Evolutionary conservation across 2,113 vertebrate genomes (phyloP).

Genomic region (Peromyscus polionotus): DNA sequence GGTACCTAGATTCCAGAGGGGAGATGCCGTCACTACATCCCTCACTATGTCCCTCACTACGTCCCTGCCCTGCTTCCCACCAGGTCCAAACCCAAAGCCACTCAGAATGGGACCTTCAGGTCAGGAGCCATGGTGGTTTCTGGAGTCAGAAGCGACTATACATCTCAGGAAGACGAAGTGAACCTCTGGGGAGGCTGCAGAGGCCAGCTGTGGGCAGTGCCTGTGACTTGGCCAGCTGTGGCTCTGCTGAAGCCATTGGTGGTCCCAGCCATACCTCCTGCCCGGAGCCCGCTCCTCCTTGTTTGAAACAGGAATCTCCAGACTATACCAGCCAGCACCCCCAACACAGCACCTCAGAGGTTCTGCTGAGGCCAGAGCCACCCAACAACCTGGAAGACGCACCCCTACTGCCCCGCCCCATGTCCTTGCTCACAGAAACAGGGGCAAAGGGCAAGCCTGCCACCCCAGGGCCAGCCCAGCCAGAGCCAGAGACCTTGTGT

Average conservation of each 20-base stretch:
- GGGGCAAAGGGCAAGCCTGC: slow-evolving; percentile 70
- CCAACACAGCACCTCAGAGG: not conserved
- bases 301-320: not conserved
- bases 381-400: not conserved
- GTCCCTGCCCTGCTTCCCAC: not conserved
- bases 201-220: slow-evolving; percentile 84
- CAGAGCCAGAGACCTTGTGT: not conserved
- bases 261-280: not conserved
- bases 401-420: not conserved
- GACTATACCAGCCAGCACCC: not conserved
- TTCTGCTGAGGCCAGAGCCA: not conserved
- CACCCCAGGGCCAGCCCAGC: not conserved
- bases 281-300: fast-evolving
- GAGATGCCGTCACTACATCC: not conserved
- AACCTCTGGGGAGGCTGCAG: slow-evolving; percentile 74
- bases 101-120: slow-evolving; percentile 87
- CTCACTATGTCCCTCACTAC: not conserved
- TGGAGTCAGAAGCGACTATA: slow-evolving; percentile 42
- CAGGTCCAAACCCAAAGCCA: slow-evolving; percentile 82
- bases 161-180: not conserved
- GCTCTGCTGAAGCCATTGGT: not conserved
- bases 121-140: slow-evolving; percentile 29
- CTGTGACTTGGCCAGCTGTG: slow-evolving; percentile 64
- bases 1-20: not conserved
- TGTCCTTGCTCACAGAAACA: not conserved